Evolutionary conservation across 2,797 vertebrate species (phyloP).

Genomic region (Cirrhinus mrigala): DNA sequence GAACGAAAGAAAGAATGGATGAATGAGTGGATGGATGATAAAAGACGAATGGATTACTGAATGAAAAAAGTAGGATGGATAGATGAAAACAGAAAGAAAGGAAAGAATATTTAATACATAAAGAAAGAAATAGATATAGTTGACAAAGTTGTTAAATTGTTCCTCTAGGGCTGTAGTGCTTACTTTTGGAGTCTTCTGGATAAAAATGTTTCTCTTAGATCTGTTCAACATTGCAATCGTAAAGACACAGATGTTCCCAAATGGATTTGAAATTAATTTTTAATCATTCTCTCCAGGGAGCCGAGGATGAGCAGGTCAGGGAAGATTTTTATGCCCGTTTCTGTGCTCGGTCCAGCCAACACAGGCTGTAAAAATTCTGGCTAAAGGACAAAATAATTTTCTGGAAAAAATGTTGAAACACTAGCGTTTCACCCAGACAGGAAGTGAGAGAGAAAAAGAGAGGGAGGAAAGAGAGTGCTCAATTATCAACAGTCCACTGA

Average conservation of each 20-base stretch:
- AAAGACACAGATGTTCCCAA: conserved; percentile 67
- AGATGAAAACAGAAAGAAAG: neutral
- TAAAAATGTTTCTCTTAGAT: conserved; percentile 29
- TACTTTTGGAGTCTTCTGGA: neutral
- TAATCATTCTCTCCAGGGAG: conserved; percentile 63
- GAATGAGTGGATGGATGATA: neutral
- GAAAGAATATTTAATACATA: neutral
- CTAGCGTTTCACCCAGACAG: conserved; percentile 48
- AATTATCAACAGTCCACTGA: conserved; percentile 65
- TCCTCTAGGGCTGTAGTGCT: neutral
- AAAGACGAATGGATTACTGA: neutral
- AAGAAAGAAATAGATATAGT: neutral
- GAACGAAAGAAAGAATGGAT: too few relatives aligned
- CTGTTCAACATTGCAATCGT: conserved; percentile 61
- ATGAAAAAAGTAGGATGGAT: neutral
- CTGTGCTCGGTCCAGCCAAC: conserved; percentile 64
- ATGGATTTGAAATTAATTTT: conserved; percentile 66
- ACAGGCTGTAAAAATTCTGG: conserved; percentile 24
- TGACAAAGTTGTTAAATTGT: neutral
- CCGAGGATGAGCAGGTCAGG: conserved; percentile 55
- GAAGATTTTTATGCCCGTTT: conserved; percentile 66
- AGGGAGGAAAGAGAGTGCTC: conserved; percentile 41
- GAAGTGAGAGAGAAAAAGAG: conserved; percentile 46
- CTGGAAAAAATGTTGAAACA: conserved; percentile 65
- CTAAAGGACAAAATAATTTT: conserved; percentile 71